Evolutionary conservation across 2,888 invertebrate genomes (phyloP), one percentile per base, ranked within the genome.

Genomic region (Lysandra bellargus): DNA sequence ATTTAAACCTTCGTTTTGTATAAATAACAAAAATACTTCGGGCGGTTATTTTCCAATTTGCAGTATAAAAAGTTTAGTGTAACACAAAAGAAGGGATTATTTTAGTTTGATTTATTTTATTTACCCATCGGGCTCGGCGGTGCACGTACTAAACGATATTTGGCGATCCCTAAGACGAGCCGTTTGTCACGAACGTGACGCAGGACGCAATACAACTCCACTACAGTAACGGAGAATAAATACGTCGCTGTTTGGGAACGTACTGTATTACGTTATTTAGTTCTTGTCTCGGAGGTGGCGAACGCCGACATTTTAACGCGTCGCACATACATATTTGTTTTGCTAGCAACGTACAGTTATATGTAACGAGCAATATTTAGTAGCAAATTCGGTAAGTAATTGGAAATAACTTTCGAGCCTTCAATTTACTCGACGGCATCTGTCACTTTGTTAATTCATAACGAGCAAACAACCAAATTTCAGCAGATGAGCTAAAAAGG

Each of bases 141-240:
- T 88, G 89, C 94, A 94, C 94, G 94, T 94, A 92, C 92, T 94
- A 93, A 94, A 92, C 94, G 94, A 94, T 94, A 94, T 94, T 94
- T 94, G 94, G 94, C 93, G 92, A 94, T 94, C 94, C 93, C 93
- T 91, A 91, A 93, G 94, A 94, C 92, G 93, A 91, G 86, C 88
- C 89, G 93, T 92, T 91, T 92, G 94, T 94, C 94, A 94, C 94
- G 94, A 92, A 93, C 94, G 94, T 93, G 93, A 91, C 88, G 90
- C 88, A 86, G 90, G 89, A 89, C 91, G 89, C 90, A 93, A 93
- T 92, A 89, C 92, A 90, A 92, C 91, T 92, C 88, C 88, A 90
- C 90, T 90, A 88, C 89, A 89, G 88, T 91, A 92, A 91, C 87
- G 89, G 87, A 91, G 91, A 91, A 91, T 93, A 94, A 91, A 92